These are phyloP conservation scores for Sminthurides aquaticus DNA, from an alignment of 2,888 invertebrate species.

Conservation along the genomic window DNA sequence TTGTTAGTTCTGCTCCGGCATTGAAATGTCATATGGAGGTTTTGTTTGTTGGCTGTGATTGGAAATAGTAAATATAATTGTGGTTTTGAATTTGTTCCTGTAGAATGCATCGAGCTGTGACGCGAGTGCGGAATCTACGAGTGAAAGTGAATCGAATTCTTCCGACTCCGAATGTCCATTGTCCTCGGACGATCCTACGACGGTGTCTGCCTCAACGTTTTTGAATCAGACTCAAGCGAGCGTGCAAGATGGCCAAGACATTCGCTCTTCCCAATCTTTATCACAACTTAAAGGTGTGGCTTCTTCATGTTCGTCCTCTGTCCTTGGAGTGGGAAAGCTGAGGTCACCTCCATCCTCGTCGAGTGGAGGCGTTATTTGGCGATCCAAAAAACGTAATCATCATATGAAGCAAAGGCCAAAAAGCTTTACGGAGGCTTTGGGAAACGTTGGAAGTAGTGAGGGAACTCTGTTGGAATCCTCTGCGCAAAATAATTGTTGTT, in stretches of 20 bases:
- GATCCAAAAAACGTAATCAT: conserved; percentile 36
- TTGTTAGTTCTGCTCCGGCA: too few relatives aligned
- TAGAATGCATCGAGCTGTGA: conserved; percentile 43
- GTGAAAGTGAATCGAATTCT: conserved; percentile 35
- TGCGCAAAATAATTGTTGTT: conserved; percentile 22
- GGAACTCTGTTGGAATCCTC: conserved; percentile 12
- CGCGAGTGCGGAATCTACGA: conserved; percentile 42
- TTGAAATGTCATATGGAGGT: too few relatives aligned
- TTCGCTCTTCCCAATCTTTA: conserved; percentile 24
- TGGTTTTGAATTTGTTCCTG: not conserved
- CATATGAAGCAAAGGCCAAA: conserved; percentile 40
- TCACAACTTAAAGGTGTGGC: conserved; percentile 25
- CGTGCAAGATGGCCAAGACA: conserved; percentile 25
- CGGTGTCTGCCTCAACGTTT: conserved; percentile 37
- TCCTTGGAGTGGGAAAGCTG: conserved; percentile 14
- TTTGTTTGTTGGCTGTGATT: too few relatives aligned
- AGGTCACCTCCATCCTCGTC: conserved; percentile 26
- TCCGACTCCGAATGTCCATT: conserved; percentile 32
- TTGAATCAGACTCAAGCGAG: conserved; percentile 36
- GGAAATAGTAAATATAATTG: too few relatives aligned
- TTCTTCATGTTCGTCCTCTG: conserved; percentile 24
- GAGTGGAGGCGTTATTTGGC: conserved; percentile 29
- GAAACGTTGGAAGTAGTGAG: conserved; percentile 1
- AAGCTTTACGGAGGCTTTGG: conserved; percentile 40
- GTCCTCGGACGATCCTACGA: conserved; percentile 42